Evolutionary conservation across 2,113 vertebrate genomes (phyloP), one percentile per base, ranked within the genome.

Genomic region (Galbula dea): DNA sequence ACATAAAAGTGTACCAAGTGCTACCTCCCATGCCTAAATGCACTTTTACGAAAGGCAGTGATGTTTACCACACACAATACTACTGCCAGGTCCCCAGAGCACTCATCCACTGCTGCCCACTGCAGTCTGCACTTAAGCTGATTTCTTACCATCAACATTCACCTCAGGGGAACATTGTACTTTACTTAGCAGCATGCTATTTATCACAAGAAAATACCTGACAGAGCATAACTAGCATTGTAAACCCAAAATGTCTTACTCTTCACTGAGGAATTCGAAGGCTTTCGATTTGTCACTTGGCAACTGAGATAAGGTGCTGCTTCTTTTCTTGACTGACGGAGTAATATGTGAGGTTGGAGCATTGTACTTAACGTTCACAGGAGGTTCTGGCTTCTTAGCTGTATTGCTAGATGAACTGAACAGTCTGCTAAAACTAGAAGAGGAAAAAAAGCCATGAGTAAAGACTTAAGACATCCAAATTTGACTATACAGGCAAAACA

Each of bases 221-320:
- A 68, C 6, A 66, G 21, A 76, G 8, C 18, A 15, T 15, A 88
- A 69, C 75, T 49, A 69, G 23, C 24, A 66, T 10, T 37, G 65
- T 10, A 83, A 88, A 91, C 45, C 13, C 67, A 88, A 58, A 54
- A 66, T 24, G 6, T 96, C 99, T 99, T 92, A 99, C 99, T 99
- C 99, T 93, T 99, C 99, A 66, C 99, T 99, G 89, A 99, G 99
- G 97, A 99, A 99, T 97, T 99, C 99, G 63, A 99, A 99, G 59
- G 99, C 99, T 97, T 98, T 99, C 94, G 98, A 99, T 97, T 99
- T 99, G 98, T 99, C 98, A 46, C 98, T 98, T 30, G 99, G 99
- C 83, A 99, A 98, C 43, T 99, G 99, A 95, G 99, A 98, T 96
- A 99, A 98, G 36, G 99, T 97, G 97, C 98, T 99, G 98, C 99